Percentiles rank a stretch among this genome's conserved stretches.
Evolutionary conservation across 2,888 invertebrate genomes (phyloP).

Genomic region (Campaea margaritaria): DNA sequence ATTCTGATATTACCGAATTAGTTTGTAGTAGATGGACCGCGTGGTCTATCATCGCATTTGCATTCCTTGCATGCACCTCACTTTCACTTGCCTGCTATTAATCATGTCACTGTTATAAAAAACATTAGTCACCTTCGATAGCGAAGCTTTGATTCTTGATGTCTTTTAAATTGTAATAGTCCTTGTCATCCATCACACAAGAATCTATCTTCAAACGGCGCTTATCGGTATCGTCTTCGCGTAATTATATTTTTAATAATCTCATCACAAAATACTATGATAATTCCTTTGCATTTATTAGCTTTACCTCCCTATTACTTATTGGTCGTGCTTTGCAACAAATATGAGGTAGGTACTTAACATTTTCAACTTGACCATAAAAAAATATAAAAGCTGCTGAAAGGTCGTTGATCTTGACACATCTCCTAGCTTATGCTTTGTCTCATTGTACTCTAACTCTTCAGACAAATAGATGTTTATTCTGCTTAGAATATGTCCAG

Average conservation of each 20-base stretch:
- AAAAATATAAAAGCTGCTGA: constrained; percentile 36
- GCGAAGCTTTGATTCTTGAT: too few species aligned
- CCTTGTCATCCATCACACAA: too few species aligned
- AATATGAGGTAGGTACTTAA: constrained; percentile 11
- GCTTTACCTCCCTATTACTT: neutral
- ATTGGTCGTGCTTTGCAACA: constrained; percentile 16
- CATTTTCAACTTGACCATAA: constrained; percentile 26
- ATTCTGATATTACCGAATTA: neutral
- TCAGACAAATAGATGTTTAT: constrained; percentile 40
- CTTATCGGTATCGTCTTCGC: neutral
- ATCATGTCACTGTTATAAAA: constrained; percentile 51
- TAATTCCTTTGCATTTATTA: neutral
- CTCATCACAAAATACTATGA: neutral
- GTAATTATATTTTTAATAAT: neutral
- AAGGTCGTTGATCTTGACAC: constrained; percentile 40
- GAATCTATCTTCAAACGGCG: neutral
- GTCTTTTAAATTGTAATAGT: too few species aligned
- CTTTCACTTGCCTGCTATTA: constrained; percentile 72
- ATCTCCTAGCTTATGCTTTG: constrained; percentile 40
- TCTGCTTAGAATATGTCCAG: constrained; percentile 23
- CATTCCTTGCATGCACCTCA: constrained; percentile 65
- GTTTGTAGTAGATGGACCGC: neutral
- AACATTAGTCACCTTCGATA: constrained; percentile 29
- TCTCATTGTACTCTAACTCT: constrained; percentile 37
- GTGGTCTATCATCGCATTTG: constrained; percentile 44